phyloP scores from a whole-genome alignment of 2,888 invertebrate species.

The Ramazzottius varieornatus region DNA sequence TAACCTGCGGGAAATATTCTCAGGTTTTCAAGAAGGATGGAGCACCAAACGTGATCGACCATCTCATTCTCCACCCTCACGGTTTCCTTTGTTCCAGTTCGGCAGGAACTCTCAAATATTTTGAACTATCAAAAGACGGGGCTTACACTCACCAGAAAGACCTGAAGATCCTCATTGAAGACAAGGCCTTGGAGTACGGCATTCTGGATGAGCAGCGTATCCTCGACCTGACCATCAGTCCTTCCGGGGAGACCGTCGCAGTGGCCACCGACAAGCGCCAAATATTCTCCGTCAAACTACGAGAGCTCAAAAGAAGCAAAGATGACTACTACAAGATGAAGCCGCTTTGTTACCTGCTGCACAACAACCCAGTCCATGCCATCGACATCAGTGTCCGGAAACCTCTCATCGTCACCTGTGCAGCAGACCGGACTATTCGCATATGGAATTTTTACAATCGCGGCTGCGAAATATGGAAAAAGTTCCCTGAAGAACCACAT shows the following conservation, averaged over 20 bases:
- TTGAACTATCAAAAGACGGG: neutral
- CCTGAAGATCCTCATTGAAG: neutral
- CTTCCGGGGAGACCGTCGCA: conserved; percentile 26
- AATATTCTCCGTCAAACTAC: conserved; percentile 24
- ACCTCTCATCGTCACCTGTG: conserved; percentile 55
- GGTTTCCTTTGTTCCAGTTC: neutral
- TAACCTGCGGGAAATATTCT: too few species aligned
- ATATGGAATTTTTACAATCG: conserved; percentile 47
- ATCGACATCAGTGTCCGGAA: conserved; percentile 66
- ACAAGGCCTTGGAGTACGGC: neutral
- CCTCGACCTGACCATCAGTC: conserved; percentile 22
- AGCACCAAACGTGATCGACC: neutral
- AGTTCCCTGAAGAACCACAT: conserved; percentile 51
- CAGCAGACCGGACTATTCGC: conserved; percentile 52
- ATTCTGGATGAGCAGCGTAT: neutral
- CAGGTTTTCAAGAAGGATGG: neutral
- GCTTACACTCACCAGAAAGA: neutral
- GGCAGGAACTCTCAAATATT: neutral
- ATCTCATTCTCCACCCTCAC: neutral
- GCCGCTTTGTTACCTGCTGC: conserved; percentile 21
- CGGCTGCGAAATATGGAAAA: conserved; percentile 25
- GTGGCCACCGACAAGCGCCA: conserved; percentile 26
- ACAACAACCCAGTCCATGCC: conserved; percentile 50
- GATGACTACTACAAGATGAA: conserved; percentile 9
- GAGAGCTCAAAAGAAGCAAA: conserved; percentile 23